These are phyloP conservation scores for Dryobota labecula DNA, from an alignment of 2,888 invertebrate species.

Conservation along the genomic window DNA sequence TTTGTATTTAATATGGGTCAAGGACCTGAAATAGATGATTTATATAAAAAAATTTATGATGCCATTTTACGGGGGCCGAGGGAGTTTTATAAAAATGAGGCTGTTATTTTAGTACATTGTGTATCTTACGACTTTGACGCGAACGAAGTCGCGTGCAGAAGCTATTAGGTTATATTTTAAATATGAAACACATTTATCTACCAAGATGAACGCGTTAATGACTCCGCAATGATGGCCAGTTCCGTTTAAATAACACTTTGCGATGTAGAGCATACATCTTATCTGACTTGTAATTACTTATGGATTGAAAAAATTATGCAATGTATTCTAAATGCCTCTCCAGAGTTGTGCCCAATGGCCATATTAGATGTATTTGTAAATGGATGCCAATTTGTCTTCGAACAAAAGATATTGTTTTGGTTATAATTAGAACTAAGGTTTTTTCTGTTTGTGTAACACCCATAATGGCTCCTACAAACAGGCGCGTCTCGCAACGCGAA, in stretches of 20 bases:
- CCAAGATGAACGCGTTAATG: conserved; percentile 65
- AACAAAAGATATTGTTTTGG: conserved; percentile 57
- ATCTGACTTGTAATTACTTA: conserved; percentile 50
- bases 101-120: too few species aligned
- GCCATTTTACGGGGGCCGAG: too few species aligned
- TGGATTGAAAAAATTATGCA: conserved; percentile 58
- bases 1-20: too few species aligned
- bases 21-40: too few species aligned
- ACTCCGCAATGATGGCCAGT: conserved; percentile 60
- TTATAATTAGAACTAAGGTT: conserved; percentile 29
- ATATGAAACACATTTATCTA: conserved; percentile 59
- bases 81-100: too few species aligned
- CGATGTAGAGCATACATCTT: conserved; percentile 53
- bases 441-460: conserved; percentile 41
- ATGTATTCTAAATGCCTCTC: conserved; percentile 33
- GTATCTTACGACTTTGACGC: too few species aligned
- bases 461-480: too few species aligned
- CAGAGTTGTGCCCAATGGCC: conserved; percentile 45
- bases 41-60: too few species aligned
- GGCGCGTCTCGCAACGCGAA: too few species aligned
- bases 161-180: too few species aligned
- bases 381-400: conserved; percentile 42
- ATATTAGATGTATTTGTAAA: conserved; percentile 33
- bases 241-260: conserved; percentile 56
- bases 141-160: too few species aligned